Evolutionary conservation across 2,888 invertebrate genomes (phyloP).

Genomic region (Tachina grossa): DNA sequence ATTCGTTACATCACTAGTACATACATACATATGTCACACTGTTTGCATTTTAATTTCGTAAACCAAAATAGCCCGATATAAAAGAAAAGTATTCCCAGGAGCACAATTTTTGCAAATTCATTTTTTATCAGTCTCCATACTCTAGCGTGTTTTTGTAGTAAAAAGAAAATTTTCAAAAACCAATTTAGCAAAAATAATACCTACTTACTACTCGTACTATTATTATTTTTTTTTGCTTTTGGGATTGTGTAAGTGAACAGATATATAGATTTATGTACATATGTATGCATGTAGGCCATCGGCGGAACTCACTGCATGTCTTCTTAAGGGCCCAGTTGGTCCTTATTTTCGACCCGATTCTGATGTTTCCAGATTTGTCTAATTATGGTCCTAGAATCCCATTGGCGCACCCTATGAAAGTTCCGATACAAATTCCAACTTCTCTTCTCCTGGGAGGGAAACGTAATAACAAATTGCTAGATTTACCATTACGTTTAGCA

Average conservation of each 20-base stretch:
- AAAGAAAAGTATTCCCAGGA: constrained; percentile 74
- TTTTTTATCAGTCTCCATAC: constrained; percentile 66
- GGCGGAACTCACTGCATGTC: no score
- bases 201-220: constrained; percentile 54
- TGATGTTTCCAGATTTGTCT: no score
- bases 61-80: constrained; percentile 30
- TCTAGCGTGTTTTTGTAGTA: constrained; percentile 11
- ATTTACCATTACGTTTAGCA: no score
- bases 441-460: no score
- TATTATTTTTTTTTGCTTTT: neutral
- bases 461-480: no score
- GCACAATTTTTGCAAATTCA: constrained; percentile 74
- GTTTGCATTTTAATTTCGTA: constrained; percentile 3
- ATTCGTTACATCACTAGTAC: no score
- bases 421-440: no score
- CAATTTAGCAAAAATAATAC: constrained; percentile 60
- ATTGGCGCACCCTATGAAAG: no score
- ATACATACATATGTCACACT: neutral
- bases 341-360: no score
- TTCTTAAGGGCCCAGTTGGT: no score
- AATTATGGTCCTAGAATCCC: no score
- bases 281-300: neutral
- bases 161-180: constrained; percentile 65
- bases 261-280: neutral
- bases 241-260: neutral